Base-by-base conservation (phyloP, 2,797 vertebrate species). In the Okamejei kenojei region DNA sequence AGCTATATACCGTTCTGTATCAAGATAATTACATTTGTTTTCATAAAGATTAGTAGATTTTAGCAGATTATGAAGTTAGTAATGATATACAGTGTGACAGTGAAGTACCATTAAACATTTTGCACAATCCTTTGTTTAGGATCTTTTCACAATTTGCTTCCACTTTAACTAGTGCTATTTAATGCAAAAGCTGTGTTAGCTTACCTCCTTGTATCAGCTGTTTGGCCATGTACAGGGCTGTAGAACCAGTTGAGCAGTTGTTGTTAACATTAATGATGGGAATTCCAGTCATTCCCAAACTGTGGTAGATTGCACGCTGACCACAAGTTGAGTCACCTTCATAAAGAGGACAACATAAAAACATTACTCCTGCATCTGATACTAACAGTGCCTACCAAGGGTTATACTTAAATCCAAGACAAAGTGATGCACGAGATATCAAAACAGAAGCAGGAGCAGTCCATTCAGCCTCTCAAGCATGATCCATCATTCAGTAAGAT, bases 251-350 rank as follows among this genome's bases (percentile, higher is more conserved):
- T 93, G 98, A 97, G 94, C 99, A 99, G 96, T 99, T 99, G 95
- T 99, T 99, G 96, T 99, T 98, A 45, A 99, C 98, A 1, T 99
- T 99, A 94, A 98, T 93, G 93, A 99, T 98, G 94, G 99, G 99
- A 95, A 99, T 99, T 88, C 99, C 99, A 0, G 98, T 98, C 88
- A 99, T 94, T 68, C 99, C 99, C 95, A 99, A 95, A 94, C 97
- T 94, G 38, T 99, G 98, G 95, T 99, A 99, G 95, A 99, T 97
- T 6, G 99, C 98, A 93, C 98, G 97, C 94, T 99, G 99, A 8
- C 99, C 99, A 95, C 95, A 97, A 1, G 98, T 96, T 1, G 99
- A 99, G 93, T 99, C 98, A 63, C 98, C 99, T 99, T 94, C 54
- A 61, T 29, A 19, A 29, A 17, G 10, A 93, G 35, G 45, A 78